A percentile compares a stretch with the other conserved stretches of the same genome.
Conservation (phyloP, 2,113 vertebrate species). For the Anarhynchus alexandrinus region DNA sequence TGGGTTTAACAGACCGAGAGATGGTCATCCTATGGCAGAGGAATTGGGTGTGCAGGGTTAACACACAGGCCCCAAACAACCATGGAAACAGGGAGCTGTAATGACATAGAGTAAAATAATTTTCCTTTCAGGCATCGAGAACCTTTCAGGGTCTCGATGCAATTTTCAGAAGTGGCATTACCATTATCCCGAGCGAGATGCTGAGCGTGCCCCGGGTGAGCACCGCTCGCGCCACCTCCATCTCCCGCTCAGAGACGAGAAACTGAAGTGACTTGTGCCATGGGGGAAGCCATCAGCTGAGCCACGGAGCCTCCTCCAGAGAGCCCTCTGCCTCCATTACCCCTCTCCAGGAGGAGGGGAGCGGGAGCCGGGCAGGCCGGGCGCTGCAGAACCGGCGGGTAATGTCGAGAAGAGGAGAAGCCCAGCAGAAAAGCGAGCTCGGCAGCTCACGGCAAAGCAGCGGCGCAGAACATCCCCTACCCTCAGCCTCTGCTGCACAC, state of each 20-base stretch:
- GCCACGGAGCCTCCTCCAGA: neutral
- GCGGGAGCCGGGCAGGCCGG: neutral
- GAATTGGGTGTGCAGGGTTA: fast-evolving
- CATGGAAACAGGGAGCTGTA: neutral
- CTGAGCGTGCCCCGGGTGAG: neutral
- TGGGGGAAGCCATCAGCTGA: neutral
- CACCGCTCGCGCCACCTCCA: neutral
- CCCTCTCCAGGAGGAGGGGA: neutral
- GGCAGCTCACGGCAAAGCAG: neutral
- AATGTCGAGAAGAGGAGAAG: neutral
- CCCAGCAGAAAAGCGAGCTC: neutral
- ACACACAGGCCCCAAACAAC: fast-evolving
- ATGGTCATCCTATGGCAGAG: fast-evolving
- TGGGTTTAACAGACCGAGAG: neutral
- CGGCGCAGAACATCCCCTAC: neutral
- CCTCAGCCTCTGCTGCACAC: neutral
- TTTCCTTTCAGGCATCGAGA: neutral
- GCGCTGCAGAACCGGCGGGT: neutral
- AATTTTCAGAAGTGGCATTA: neutral
- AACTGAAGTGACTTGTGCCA: neutral
- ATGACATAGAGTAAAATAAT: neutral
- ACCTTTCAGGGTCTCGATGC: neutral
- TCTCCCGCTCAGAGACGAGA: neutral
- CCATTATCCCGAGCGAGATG: neutral
- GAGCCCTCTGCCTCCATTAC: fast-evolving